phyloP scores from a whole-genome alignment of 2,113 vertebrate species.

The Pleuronectes platessa region DNA sequence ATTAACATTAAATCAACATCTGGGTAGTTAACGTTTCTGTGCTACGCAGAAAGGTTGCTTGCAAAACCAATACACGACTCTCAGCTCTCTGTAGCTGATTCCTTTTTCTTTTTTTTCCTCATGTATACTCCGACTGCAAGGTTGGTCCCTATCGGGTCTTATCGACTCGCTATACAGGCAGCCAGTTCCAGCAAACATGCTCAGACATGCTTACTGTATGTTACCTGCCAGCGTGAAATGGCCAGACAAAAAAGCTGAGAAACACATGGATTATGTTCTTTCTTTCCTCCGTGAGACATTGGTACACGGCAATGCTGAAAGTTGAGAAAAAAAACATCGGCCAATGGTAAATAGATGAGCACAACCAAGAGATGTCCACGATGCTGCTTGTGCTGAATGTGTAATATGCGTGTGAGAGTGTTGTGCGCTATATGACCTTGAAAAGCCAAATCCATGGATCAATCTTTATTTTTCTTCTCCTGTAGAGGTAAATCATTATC shows the following conservation, averaged over 20 bases:
- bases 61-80: slow-evolving; percentile 29
- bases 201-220: slow-evolving; percentile 16
- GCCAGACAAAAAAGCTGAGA: neutral
- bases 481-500: neutral
- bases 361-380: neutral
- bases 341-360: neutral
- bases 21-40: slow-evolving; percentile 49
- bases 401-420: neutral
- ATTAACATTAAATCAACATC: slow-evolving; percentile 56
- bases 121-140: no score
- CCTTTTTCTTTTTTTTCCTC: slow-evolving; percentile 5
- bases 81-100: slow-evolving; percentile 6
- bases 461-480: neutral
- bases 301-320: neutral
- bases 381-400: slow-evolving; percentile 3
- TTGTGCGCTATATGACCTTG: slow-evolving; percentile 2
- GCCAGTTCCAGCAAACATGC: slow-evolving; percentile 24
- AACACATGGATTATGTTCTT: neutral
- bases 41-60: slow-evolving; percentile 23
- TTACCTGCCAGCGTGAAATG: neutral
- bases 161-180: neutral
- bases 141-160: slow-evolving; percentile 17
- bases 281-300: neutral
- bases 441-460: neutral
- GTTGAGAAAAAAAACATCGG: neutral